These are phyloP conservation scores for Balearica regulorum DNA, from an alignment of 2,797 vertebrate genomes.

Conservation along the genomic window DNA sequence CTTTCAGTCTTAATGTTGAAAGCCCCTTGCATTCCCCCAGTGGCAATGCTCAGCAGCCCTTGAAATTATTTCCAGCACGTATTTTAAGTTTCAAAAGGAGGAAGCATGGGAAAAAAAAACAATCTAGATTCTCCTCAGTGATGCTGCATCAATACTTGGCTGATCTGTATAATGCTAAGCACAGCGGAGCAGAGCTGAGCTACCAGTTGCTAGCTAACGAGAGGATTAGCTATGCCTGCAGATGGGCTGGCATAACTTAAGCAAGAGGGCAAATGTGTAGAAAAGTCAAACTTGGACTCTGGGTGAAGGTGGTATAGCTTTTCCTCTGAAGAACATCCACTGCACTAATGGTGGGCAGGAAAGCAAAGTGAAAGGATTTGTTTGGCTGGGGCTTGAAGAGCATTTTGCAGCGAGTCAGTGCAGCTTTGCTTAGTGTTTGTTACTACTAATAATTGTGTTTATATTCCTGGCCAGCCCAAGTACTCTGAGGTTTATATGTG, in stretches of 20 bases:
- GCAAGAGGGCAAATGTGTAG: conserved; percentile 13
- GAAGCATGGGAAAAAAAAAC: background rate
- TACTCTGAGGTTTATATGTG: background rate
- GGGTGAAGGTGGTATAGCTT: background rate
- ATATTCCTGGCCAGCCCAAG: background rate
- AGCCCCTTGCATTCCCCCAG: conserved; percentile 49
- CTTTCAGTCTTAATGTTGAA: conserved; percentile 50
- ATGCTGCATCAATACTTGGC: conserved; percentile 58
- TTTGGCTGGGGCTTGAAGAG: background rate
- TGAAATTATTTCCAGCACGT: conserved; percentile 71
- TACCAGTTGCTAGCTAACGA: conserved; percentile 29
- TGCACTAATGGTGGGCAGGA: background rate
- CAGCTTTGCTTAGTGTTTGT: background rate
- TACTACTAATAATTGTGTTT: conserved; percentile 5
- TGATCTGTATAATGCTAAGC: conserved; percentile 50
- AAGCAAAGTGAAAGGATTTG: background rate
- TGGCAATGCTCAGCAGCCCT: conserved; percentile 66
- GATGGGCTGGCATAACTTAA: conserved; percentile 39
- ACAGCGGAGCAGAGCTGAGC: conserved; percentile 43
- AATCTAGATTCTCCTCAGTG: conserved; percentile 60
- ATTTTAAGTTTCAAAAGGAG: conserved; percentile 60
- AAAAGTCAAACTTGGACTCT: background rate
- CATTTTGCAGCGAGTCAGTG: background rate
- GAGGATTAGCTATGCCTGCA: conserved; percentile 55
- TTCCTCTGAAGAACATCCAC: background rate